A percentile compares a stretch with the other conserved stretches of the same genome.
Conservation (phyloP, 2,888 invertebrate genomes). For the Mactromeris polynyma region DNA sequence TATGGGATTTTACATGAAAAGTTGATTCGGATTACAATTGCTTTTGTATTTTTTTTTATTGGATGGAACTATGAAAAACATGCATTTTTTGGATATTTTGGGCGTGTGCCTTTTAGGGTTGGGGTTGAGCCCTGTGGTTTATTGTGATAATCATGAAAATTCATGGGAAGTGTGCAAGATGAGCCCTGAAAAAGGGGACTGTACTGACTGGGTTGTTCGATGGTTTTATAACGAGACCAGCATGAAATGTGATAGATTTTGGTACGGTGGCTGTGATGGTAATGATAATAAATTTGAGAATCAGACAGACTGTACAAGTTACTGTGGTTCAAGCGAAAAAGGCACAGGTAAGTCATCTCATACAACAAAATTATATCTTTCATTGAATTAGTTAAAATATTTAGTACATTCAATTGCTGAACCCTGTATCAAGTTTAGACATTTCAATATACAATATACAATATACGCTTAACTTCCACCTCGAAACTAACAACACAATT, state of each 20-base stretch:
- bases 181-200: constrained; percentile 64
- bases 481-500: too few relatives aligned
- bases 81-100: constrained; percentile 20
- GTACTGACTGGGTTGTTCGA: constrained; percentile 78
- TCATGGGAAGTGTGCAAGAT: constrained; percentile 86
- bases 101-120: constrained; percentile 28
- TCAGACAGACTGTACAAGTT: constrained; percentile 93
- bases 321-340: constrained; percentile 52
- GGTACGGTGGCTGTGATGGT: constrained; percentile 89
- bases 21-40: not conserved
- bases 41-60: not conserved
- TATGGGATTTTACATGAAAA: not conserved
- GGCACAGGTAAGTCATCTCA: constrained; percentile 56
- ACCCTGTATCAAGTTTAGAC: too few relatives aligned
- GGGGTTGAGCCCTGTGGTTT: constrained; percentile 4
- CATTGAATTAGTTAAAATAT: not conserved
- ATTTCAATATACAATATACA: too few relatives aligned
- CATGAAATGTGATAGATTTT: constrained; percentile 91
- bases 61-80: constrained; percentile 11
- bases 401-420: too few relatives aligned
- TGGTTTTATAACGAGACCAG: constrained; percentile 87
- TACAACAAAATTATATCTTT: not conserved
- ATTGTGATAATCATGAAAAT: constrained; percentile 49
- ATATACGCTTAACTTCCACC: too few relatives aligned
- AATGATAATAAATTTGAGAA: constrained; percentile 90